phyloP scores from a whole-genome alignment of 1,140 invertebrate genomes.

The Pseudomyrmex gracilis region DNA sequence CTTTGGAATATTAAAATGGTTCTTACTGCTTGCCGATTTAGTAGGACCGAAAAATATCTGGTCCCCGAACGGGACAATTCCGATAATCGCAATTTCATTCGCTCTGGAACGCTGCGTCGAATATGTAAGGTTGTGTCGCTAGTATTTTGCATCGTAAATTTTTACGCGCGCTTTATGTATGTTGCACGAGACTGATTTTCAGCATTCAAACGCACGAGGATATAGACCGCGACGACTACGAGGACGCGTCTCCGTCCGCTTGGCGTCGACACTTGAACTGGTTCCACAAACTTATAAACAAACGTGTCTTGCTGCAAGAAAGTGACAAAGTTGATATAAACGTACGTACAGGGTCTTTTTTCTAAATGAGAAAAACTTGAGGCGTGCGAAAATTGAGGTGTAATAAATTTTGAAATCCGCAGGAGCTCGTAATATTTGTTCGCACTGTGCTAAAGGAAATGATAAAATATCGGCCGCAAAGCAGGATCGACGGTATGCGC shows the following conservation, averaged over 20 bases:
- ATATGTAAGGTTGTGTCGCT: slow-evolving; percentile 80
- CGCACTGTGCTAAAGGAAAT: slow-evolving; percentile 86
- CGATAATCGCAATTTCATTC: slow-evolving; percentile 85
- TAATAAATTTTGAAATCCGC: slow-evolving; percentile 14
- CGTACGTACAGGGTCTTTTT: slow-evolving; percentile 21
- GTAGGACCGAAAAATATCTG: slow-evolving; percentile 58
- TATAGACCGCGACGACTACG: slow-evolving; percentile 40
- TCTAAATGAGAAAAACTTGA: no score
- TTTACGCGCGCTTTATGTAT: not conserved
- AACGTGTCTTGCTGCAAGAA: slow-evolving; percentile 45
- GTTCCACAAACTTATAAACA: slow-evolving; percentile 53
- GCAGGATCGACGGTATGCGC: slow-evolving; percentile 91
- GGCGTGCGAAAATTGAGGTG: not conserved
- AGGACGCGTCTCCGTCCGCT: not conserved
- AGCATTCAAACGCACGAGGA: slow-evolving; percentile 62
- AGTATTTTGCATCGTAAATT: not conserved
- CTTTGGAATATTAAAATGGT: slow-evolving; percentile 87
- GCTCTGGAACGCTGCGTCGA: slow-evolving; percentile 87
- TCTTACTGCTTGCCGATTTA: slow-evolving; percentile 80
- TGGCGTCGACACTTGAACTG: slow-evolving; percentile 66
- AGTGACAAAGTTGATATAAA: slow-evolving; percentile 49
- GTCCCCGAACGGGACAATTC: slow-evolving; percentile 75
- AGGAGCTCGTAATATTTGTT: slow-evolving; percentile 77
- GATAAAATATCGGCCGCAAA: slow-evolving; percentile 87
- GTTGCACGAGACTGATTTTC: not conserved